Percentiles rank a stretch among this genome's conserved stretches.
Evolutionary conservation across 2,797 vertebrate species (phyloP).

Genomic region (Peromyscus eremicus): DNA sequence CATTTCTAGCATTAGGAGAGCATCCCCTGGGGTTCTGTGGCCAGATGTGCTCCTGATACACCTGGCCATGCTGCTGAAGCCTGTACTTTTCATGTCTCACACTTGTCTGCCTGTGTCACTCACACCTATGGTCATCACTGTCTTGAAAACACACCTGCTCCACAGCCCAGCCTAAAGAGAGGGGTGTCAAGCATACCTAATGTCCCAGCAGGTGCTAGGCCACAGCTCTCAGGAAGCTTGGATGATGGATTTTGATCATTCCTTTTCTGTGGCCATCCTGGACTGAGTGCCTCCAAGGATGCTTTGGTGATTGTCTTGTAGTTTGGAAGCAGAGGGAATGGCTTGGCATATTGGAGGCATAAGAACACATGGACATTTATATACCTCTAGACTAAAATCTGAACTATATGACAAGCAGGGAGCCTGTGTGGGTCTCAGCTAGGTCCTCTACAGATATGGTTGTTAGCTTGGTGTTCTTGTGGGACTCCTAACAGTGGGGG

Average conservation of each 20-base stretch:
- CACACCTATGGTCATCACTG: constrained; percentile 12
- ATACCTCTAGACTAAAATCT: background rate
- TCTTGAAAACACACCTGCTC: constrained; percentile 71
- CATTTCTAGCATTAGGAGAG: constrained; percentile 30
- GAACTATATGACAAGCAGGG: background rate
- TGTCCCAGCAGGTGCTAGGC: background rate
- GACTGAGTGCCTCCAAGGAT: background rate
- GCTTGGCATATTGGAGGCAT: background rate
- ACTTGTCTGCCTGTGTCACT: constrained; percentile 66
- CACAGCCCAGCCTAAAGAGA: constrained; percentile 48
- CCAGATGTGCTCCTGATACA: constrained; percentile 60
- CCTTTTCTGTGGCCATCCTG: background rate
- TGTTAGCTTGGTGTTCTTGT: background rate
- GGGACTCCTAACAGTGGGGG: background rate
- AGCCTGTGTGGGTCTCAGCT: background rate
- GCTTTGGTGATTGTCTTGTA: background rate
- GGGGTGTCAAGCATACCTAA: constrained; percentile 47
- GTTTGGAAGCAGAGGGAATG: background rate
- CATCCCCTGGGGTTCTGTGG: constrained; percentile 3
- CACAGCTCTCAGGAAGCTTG: background rate
- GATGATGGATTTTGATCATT: background rate
- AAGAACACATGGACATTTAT: background rate
- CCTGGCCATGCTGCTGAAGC: constrained; percentile 52
- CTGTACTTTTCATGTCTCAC: constrained; percentile 60
- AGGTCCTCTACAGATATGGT: background rate